Conservation (phyloP, 2,113 vertebrate species). For the Nibea coibor region DNA sequence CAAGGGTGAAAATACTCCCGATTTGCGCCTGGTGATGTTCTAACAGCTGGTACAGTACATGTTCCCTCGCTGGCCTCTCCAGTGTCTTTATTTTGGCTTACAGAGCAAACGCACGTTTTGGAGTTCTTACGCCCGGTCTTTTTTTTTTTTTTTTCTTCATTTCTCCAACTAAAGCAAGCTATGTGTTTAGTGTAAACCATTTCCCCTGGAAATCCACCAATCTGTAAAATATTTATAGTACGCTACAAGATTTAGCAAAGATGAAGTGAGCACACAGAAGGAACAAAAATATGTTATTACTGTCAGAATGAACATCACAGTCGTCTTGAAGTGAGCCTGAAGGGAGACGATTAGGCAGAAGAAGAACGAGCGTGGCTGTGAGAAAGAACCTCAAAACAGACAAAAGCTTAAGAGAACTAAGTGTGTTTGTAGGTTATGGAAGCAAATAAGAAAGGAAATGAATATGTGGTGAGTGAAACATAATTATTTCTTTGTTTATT, state of each 20-base stretch:
- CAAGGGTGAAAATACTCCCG: constrained; percentile 47
- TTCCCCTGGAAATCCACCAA: background rate
- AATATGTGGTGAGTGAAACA: background rate
- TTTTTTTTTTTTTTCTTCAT: constrained; percentile 3
- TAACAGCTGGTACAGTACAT: constrained; percentile 23
- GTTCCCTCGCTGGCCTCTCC: constrained; percentile 2
- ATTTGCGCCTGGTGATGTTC: constrained; percentile 23
- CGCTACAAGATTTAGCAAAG: constrained; percentile 30
- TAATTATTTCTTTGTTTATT: background rate
- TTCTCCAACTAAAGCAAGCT: background rate
- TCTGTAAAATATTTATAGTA: constrained; percentile 11
- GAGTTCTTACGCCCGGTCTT: background rate
- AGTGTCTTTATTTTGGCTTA: background rate
- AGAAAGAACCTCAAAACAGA: too few relatives aligned
- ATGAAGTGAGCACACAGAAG: constrained; percentile 41
- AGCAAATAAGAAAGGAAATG: constrained; percentile 1
- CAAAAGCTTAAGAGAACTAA: background rate
- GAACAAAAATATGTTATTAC: constrained; percentile 35
- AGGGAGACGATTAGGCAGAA: background rate
- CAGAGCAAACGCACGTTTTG: background rate
- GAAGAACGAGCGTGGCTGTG: too few relatives aligned
- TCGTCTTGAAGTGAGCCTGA: constrained; percentile 28
- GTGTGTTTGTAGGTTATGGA: background rate
- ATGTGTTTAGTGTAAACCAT: constrained; percentile 13
- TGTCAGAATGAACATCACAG: constrained; percentile 12